Evolutionary conservation across 2,113 vertebrate genomes (phyloP).

Genomic region (Poeciliopsis prolifica): DNA sequence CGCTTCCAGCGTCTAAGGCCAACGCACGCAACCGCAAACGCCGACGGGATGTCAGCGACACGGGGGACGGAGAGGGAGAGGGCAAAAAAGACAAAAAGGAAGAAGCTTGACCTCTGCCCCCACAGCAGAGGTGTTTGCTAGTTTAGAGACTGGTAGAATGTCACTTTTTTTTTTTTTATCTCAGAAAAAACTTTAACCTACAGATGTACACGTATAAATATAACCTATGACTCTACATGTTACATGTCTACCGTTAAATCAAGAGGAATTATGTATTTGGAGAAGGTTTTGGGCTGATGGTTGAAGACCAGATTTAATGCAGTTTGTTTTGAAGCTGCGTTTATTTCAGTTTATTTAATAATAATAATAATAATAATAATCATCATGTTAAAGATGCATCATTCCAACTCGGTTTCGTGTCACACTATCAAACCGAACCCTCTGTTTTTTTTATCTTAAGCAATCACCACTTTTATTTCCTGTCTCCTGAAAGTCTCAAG

Average conservation of each 20-base stretch:
- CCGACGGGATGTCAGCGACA: constrained; percentile 56
- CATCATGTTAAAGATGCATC: constrained; percentile 21
- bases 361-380: constrained; percentile 1
- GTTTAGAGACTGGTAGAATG: constrained; percentile 57
- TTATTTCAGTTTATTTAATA: constrained; percentile 11
- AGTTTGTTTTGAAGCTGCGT: constrained; percentile 38
- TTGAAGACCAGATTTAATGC: constrained; percentile 21
- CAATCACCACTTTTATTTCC: constrained; percentile 34
- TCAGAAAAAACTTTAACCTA: constrained; percentile 57
- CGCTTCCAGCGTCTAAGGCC: constrained; percentile 66
- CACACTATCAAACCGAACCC: constrained; percentile 52
- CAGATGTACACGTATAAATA: constrained; percentile 58
- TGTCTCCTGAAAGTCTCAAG: constrained; percentile 21
- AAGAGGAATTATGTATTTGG: background rate
- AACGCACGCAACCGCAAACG: constrained; percentile 78
- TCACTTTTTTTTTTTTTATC: constrained; percentile 56
- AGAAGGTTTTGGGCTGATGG: constrained; percentile 23
- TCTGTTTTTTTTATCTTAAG: background rate
- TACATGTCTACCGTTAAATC: constrained; percentile 49
- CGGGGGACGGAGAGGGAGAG: constrained; percentile 62
- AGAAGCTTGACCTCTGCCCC: constrained; percentile 52
- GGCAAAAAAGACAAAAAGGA: constrained; percentile 79
- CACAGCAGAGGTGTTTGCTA: constrained; percentile 19
- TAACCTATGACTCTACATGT: constrained; percentile 54
- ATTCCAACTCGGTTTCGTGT: constrained; percentile 47